Base-by-base conservation (phyloP, 2,797 vertebrate species). In the Hippopotamyrus pictus region DNA sequence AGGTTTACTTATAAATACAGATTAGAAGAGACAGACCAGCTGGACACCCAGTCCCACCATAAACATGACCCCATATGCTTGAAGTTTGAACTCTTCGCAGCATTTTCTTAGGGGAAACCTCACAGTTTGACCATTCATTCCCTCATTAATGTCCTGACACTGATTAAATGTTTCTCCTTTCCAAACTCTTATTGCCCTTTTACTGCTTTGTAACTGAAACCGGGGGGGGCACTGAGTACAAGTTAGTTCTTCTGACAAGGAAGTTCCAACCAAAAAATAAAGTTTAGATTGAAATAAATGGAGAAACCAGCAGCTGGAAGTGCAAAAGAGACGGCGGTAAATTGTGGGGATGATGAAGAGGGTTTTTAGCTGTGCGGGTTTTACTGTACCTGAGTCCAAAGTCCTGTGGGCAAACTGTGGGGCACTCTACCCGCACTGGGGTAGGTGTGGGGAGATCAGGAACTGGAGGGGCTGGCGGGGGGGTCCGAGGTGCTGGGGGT, bases 331-430 rank as follows among this genome's bases (percentile, higher is more conserved):
- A 88, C 3, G 9, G 33, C 19, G 65, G 25, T 65, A 84, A 85
- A 88, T 88, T 86, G 22, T 6, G 0, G 46, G 85, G 51, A 86
- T 48, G 54, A 87, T 17, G 57, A 84, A 73, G 17, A 19, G 12
- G 82, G 46, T 17, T 69, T 69, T n/a, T 73, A 50, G 59, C 6
- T 3, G 62, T 33, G 14, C 57, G 37, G 59, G 48, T n/a, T 51
- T 76, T 84, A 88, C 53, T 92, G 59, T 96, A 97, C 96, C 96
- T 97, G 93, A 91, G 14, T 89, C 91, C 89, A 59, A 87, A 69
- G 3, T 59, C 92, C 65, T 82, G 69, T 29, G 86, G 19, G 37
- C 50, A 54, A 83, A 44, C 86, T 6, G 73, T 6, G 7, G 19
- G 44, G 37, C 46, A 11, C 69, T 88, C 89, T 48, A 54, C 69